These are phyloP conservation scores for Palythoa grandis DNA, from an alignment of 92 coral and sea anemone genomes.

Conservation along the genomic window DNA sequence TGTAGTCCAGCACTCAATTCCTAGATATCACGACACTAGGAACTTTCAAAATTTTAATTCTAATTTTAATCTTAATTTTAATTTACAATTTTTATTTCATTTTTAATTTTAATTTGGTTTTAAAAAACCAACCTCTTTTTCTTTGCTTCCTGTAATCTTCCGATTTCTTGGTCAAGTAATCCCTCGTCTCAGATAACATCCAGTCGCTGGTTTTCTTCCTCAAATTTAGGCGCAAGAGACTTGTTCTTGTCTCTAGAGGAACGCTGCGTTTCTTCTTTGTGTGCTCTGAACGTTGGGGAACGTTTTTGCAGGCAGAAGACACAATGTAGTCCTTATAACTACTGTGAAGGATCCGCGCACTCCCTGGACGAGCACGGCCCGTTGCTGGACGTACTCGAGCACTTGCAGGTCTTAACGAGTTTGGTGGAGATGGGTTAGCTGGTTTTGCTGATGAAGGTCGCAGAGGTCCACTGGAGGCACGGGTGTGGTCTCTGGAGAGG, in stretches of 20 bases:
- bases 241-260: constrained; percentile 72
- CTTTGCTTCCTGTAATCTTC: constrained; percentile 65
- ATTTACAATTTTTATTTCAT: too few species aligned
- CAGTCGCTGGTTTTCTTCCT: constrained; percentile 70
- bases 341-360: constrained; percentile 70
- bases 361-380: constrained; percentile 57
- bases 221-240: constrained; percentile 70
- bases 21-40: too few species aligned
- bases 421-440: constrained; percentile 39
- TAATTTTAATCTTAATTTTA: too few species aligned
- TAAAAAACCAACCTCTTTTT: too few species aligned
- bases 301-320: constrained; percentile 68
- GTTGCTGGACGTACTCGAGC: constrained; percentile 75
- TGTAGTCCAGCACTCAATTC: too few species aligned
- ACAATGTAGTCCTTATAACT: constrained; percentile 88
- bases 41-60: too few species aligned
- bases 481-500: constrained; percentile 21
- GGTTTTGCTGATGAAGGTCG: constrained; percentile 30
- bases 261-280: constrained; percentile 5
- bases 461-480: constrained; percentile 28
- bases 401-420: constrained; percentile 52
- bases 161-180: constrained; percentile 70
- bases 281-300: constrained; percentile 51
- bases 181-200: constrained; percentile 74
- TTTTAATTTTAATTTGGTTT: too few species aligned